Evolutionary conservation across 2,888 invertebrate genomes (phyloP), one percentile per base, ranked within the genome.

Genomic region (Tanytarsus gracilentus): DNA sequence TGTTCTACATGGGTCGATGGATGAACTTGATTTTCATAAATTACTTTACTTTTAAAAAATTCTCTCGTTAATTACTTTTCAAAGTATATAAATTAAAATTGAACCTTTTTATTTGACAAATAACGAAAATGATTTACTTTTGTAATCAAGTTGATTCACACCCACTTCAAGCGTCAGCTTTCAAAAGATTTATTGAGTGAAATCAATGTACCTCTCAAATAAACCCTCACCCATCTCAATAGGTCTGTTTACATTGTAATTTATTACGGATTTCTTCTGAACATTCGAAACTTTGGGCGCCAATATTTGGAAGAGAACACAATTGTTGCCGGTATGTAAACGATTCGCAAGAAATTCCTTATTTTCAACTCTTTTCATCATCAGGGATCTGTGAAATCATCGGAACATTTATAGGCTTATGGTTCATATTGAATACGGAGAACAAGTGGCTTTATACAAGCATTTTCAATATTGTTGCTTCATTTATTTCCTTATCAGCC

Each of bases 221-320:
- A n/a, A n/a, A 74, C 62, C 63, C 71, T 60, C n/a, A n/a, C n/a
- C n/a, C n/a, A n/a, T n/a, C n/a, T n/a, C n/a, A 71, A 74, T 0
- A 66, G 71, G 67, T 72, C 73, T 0, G 69, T 70, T 55, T 73
- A 69, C 61, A 68, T 74, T 48, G 70, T 71, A 25, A 72, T 72
- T 60, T 76, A 75, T 63, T 76, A 75, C 68, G 76, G 76, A 23
- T 74, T 73, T 69, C 64, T 76, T 39, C 65, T 76, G 44, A 76
- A 76, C 64, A 72, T 75, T 16, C 68, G 75, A 62, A 73, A 73
- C 18, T 74, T 76, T 63, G 76, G 76, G 16, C 64, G 74, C 16
- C 68, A 71, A 56, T 71, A 73, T 64, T 66, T 76, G 9, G 69
- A 67, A 14, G 65, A 70, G 1, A 75, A 74, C 55, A 75, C 75